These are phyloP conservation scores for Lepus timidus DNA, from an alignment of 2,113 vertebrate genomes.

Conservation along the genomic window DNA sequence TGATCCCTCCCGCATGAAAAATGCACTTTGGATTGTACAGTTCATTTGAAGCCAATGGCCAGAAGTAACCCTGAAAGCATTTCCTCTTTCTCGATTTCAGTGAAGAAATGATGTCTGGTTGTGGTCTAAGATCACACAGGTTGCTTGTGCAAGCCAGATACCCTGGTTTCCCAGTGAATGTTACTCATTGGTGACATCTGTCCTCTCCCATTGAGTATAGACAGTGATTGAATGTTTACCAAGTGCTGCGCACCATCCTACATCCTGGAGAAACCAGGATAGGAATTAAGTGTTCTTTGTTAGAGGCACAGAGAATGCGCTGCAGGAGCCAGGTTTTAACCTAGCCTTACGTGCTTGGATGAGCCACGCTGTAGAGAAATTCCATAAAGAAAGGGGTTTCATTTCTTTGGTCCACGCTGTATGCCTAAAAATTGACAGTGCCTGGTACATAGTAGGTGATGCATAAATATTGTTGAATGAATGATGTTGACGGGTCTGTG, in stretches of 20 bases:
- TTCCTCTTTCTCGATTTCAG: neutral
- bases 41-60: neutral
- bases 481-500: neutral
- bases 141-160: neutral
- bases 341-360: neutral
- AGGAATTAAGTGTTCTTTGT: neutral
- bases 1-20: neutral
- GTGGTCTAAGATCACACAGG: neutral
- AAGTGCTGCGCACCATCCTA: neutral
- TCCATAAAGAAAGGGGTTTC: neutral
- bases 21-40: neutral
- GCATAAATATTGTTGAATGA: neutral
- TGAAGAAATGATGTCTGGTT: neutral
- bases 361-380: accelerated
- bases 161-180: neutral
- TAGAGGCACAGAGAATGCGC: neutral
- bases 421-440: too few relatives aligned
- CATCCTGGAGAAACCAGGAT: neutral
- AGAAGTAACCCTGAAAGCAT: neutral
- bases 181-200: neutral
- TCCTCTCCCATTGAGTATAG: neutral
- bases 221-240: neutral
- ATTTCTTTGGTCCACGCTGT: neutral
- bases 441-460: neutral
- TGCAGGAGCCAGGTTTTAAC: neutral